Evolutionary conservation across 1,140 invertebrate species (phyloP), one percentile per base, ranked within the genome.

Genomic region (Drosophila nikananu): DNA sequence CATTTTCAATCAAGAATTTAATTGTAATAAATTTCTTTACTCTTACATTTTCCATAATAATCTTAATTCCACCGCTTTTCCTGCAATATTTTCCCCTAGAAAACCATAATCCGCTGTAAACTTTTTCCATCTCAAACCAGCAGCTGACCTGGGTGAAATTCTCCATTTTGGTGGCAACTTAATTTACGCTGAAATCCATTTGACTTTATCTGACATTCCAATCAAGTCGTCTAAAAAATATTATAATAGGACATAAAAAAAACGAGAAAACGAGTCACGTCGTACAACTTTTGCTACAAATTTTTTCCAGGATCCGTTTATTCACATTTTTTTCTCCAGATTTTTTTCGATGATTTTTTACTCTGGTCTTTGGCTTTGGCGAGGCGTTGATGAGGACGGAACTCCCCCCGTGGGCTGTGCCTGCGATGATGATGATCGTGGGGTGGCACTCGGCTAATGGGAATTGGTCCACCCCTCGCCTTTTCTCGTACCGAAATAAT

Each of bases 121-220:
- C 23, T 64, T 48, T 37, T 65, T 65, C 13, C 35, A 13, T 52
- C 21, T 19, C 25, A 35, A 23, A 27, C 48, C 62, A 63, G 67
- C 78, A 75, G 83, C 70, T 79, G 81, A 75, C 74, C 54, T 82
- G 72, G 55, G 55, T 55, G 62, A 75, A 71, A 37, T 68, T 60
- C 72, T 74, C 83, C 65, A 80, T 84, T 79, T 90, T 55, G 80
- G 62, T 64, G 75, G 86, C 81, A 91, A 83, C 86, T 91, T 86
- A 91, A 90, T 91, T 91, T 86, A 80, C 91, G 86, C 75, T 91
- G 81, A 92, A 92, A 90, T 91, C 90, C 90, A 84, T 92, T 92
- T 92, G 90, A 92, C 90, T 92, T 92, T 92, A 92, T 92, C 90
- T 92, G 81, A 91, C 86, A 90, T 92, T 83, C 84, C 86, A 92